Percentiles rank a stretch among this genome's conserved stretches.
These are phyloP conservation scores for Orchesellides sinensis DNA, from an alignment of 2,888 invertebrate species.

Conservation along the genomic window DNA sequence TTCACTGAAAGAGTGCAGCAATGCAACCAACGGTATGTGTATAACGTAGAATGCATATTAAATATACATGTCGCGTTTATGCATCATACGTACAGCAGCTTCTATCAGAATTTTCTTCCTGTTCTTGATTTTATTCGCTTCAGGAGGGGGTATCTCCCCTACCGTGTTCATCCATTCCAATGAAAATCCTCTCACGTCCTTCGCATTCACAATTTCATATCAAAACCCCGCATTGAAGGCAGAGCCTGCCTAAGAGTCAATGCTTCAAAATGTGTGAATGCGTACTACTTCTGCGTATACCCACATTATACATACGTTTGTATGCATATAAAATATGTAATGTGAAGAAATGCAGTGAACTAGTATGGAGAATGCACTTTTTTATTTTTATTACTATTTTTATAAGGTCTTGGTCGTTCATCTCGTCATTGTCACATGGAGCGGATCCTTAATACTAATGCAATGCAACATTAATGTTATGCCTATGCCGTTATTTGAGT, in stretches of 20 bases:
- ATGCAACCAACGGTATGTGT: slow-evolving; percentile 3
- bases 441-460: too few relatives aligned
- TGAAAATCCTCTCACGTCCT: slow-evolving; percentile 70
- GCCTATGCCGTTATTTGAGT: too few relatives aligned
- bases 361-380: slow-evolving; percentile 44
- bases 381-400: slow-evolving; percentile 47
- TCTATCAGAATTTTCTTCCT: slow-evolving; percentile 71
- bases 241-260: background rate
- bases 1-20: slow-evolving; percentile 39
- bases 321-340: background rate
- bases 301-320: background rate
- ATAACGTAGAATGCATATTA: background rate
- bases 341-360: background rate
- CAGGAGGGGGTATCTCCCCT: slow-evolving; percentile 74
- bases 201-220: slow-evolving; percentile 59
- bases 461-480: background rate
- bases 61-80: background rate
- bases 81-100: background rate
- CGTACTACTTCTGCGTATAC: background rate
- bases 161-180: slow-evolving; percentile 72
- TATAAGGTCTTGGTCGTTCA: slow-evolving; percentile 60
- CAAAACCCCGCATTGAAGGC: background rate
- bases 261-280: background rate
- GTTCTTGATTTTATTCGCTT: slow-evolving; percentile 75
- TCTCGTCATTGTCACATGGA: slow-evolving; percentile 49